Evolutionary conservation across 2,113 vertebrate genomes (phyloP).

Genomic region (Ammodytes marinus): DNA sequence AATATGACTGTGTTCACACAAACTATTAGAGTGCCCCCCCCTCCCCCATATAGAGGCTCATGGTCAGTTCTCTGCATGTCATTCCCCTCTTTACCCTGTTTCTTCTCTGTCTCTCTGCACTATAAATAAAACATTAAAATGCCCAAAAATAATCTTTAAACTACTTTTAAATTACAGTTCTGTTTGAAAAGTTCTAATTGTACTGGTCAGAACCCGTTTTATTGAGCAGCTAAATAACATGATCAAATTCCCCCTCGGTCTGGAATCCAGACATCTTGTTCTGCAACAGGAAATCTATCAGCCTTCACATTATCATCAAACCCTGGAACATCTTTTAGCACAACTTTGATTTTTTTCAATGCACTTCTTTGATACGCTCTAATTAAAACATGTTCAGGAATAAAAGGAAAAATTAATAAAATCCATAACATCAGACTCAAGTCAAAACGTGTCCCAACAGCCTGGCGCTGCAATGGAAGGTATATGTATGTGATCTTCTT

Average conservation of each 20-base stretch:
- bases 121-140: no score
- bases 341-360: conserved; percentile 43
- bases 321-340: conserved; percentile 31
- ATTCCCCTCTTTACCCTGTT: no score
- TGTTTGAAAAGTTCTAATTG: conserved; percentile 8
- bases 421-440: conserved; percentile 42
- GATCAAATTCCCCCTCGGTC: conserved; percentile 12
- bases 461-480: conserved; percentile 16
- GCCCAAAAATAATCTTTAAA: no score
- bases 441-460: conserved; percentile 29
- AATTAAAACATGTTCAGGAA: conserved; percentile 44
- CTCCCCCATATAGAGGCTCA: no score
- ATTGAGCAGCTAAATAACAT: conserved; percentile 6
- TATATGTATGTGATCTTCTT: conserved; percentile 11
- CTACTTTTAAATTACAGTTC: background rate
- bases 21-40: no score
- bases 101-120: no score
- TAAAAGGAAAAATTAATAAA: conserved; percentile 27
- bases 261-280: conserved; percentile 17
- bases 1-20: no score
- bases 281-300: conserved; percentile 20
- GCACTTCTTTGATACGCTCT: conserved; percentile 55
- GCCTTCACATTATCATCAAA: conserved; percentile 16
- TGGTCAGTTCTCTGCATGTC: no score
- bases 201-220: background rate